Evolutionary conservation across 2,113 vertebrate species (phyloP).

Genomic region (Podilymbus podiceps): DNA sequence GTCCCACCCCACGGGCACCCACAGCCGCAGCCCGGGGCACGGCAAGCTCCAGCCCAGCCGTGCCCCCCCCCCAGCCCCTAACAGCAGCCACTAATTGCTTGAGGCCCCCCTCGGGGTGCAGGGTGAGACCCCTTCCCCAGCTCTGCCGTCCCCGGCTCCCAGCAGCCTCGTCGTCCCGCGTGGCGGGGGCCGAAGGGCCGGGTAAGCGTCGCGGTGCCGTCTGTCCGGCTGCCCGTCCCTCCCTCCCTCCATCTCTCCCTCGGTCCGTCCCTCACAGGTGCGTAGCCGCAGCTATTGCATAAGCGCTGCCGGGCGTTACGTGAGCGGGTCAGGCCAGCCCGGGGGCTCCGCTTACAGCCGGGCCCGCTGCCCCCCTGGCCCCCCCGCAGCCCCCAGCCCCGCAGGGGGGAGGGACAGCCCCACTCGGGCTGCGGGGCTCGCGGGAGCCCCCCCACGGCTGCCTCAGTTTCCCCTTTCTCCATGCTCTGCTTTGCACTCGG

Average conservation of each 20-base stretch:
- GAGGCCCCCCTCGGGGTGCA: not conserved
- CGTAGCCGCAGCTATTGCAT: conserved; percentile 5
- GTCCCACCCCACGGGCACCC: not conserved
- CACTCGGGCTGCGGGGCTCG: rapidly evolving
- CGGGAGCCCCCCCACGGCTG: not conserved
- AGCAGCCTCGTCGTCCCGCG: conserved; percentile 25
- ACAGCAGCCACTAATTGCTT: not conserved
- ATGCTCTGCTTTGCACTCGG: not conserved
- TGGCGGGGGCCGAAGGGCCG: not conserved
- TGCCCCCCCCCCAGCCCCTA: not conserved
- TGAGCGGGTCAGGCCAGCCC: not conserved
- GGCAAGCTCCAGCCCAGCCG: not conserved
- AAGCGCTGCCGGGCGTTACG: not conserved
- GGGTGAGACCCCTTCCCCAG: not conserved
- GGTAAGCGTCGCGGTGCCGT: conserved; percentile 1
- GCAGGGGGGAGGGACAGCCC: too few relatives aligned
- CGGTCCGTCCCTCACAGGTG: not conserved
- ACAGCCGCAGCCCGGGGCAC: rapidly evolving
- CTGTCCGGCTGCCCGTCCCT: too few relatives aligned
- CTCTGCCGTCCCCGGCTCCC: not conserved
- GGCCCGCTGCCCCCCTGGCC: not conserved
- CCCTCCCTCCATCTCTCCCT: too few relatives aligned
- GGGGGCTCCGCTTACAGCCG: not conserved
- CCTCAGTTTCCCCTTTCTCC: not conserved
- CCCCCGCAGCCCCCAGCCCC: not conserved